Percentiles rank a stretch among this genome's conserved stretches.
phyloP scores from a whole-genome alignment of 2,113 vertebrate genomes.

The Xenotilapia leptura region DNA sequence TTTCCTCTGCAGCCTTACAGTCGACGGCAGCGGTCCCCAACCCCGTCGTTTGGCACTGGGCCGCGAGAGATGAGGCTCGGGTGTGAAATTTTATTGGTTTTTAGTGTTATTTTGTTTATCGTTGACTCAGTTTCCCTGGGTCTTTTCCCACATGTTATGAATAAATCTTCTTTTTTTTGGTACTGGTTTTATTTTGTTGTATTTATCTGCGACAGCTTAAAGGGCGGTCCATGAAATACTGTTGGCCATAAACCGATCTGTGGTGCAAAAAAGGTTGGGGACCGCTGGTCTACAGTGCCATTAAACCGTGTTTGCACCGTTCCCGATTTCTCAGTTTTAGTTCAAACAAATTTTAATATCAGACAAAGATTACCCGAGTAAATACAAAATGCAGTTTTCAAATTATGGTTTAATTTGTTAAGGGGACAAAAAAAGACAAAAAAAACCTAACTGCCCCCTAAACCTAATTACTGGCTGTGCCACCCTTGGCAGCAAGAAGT shows the following conservation, averaged over 20 bases:
- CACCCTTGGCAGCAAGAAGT: background rate
- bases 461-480: background rate
- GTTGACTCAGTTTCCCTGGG: background rate
- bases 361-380: accelerated
- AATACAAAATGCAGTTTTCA: background rate
- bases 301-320: accelerated
- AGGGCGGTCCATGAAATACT: background rate
- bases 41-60: accelerated
- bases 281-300: background rate
- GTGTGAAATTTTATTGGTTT: background rate
- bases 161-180: background rate
- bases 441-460: background rate
- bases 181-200: background rate
- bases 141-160: accelerated
- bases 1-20: background rate
- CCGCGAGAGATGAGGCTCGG: accelerated
- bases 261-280: accelerated
- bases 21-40: background rate
- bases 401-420: accelerated
- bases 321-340: background rate
- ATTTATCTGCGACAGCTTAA: accelerated
- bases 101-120: accelerated
- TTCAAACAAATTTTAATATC: accelerated
- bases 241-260: accelerated
- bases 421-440: background rate